phyloP scores from a whole-genome alignment of 53 echinoderm and acorn worm species.

The Holothuria leucospilota region DNA sequence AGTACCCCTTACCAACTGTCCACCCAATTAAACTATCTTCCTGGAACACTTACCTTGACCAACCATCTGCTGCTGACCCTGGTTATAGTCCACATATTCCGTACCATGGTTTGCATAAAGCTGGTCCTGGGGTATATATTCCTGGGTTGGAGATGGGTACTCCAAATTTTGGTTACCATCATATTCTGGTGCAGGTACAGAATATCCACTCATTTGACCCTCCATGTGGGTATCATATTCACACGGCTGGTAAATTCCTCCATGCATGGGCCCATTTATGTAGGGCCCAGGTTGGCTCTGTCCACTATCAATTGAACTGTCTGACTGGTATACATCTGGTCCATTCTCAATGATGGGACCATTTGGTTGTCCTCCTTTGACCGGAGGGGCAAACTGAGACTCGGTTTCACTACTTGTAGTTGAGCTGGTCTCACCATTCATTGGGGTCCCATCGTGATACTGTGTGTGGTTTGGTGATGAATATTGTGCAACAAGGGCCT shows the following conservation, averaged over 20 bases:
- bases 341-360: slow-evolving; percentile 81
- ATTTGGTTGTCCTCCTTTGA: slow-evolving; percentile 67
- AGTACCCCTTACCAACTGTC: too few species aligned
- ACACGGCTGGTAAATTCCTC: slow-evolving; percentile 19
- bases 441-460: slow-evolving; percentile 75
- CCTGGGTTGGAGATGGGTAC: slow-evolving; percentile 72
- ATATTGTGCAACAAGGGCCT: slow-evolving; percentile 71
- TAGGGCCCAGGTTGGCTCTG: slow-evolving; percentile 66
- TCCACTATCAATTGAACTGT: slow-evolving; percentile 73
- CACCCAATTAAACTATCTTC: neutral
- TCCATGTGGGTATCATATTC: slow-evolving; percentile 73
- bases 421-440: slow-evolving; percentile 93
- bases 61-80: slow-evolving; percentile 58
- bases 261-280: slow-evolving; percentile 70
- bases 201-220: slow-evolving; percentile 62
- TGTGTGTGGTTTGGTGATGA: slow-evolving; percentile 72
- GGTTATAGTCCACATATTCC: slow-evolving; percentile 82
- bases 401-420: slow-evolving; percentile 88
- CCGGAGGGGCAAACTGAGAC: slow-evolving; percentile 66
- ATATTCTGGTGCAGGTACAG: slow-evolving; percentile 72
- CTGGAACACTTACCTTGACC: slow-evolving; percentile 28
- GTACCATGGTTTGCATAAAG: slow-evolving; percentile 64
- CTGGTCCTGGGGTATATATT: slow-evolving; percentile 72
- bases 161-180: slow-evolving; percentile 69
- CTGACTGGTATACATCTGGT: slow-evolving; percentile 87